A percentile compares a stretch with the other conserved stretches of the same genome.
phyloP scores from a whole-genome alignment of 2,888 invertebrate species.

The Meganola albula region DNA sequence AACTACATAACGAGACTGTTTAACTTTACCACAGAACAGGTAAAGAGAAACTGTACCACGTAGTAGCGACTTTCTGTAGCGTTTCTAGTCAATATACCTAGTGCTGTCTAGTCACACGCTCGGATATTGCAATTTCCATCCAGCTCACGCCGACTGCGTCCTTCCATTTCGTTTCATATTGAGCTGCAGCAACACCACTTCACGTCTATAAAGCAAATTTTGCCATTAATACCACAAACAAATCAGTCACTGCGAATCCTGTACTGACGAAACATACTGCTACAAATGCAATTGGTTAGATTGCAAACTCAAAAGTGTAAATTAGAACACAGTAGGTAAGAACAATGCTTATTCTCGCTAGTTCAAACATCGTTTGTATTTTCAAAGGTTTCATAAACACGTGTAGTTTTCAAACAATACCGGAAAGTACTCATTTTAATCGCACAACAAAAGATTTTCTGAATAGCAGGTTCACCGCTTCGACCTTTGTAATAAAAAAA shows the following conservation, averaged over 20 bases:
- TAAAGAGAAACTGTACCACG: no score
- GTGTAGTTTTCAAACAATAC: conserved; percentile 13
- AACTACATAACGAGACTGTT: no score
- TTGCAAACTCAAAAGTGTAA: no score
- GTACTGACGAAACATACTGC: no score
- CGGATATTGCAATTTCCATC: conserved; percentile 69
- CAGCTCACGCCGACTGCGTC: conserved; percentile 47
- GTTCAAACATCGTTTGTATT: conserved; percentile 23
- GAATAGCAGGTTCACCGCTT: conserved; percentile 29
- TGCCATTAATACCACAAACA: conserved; percentile 23
- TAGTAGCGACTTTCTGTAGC: no score
- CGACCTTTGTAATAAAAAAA: conserved; percentile 36
- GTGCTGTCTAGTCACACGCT: conserved; percentile 40
- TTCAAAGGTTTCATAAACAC: conserved; percentile 17
- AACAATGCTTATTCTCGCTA: conserved; percentile 12
- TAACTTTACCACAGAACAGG: no score
- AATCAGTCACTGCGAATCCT: no score
- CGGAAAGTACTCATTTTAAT: conserved; percentile 20
- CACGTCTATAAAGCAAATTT: conserved; percentile 47
- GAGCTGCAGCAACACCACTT: conserved; percentile 45
- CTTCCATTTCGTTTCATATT: conserved; percentile 60
- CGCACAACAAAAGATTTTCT: conserved; percentile 35
- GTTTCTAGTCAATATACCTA: conserved; percentile 35
- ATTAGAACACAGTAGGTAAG: conserved; percentile 7
- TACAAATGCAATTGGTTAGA: no score